Percentiles rank a stretch among this genome's conserved stretches.
phyloP scores from a whole-genome alignment of 2,888 invertebrate species.

The Germaria angustata region DNA sequence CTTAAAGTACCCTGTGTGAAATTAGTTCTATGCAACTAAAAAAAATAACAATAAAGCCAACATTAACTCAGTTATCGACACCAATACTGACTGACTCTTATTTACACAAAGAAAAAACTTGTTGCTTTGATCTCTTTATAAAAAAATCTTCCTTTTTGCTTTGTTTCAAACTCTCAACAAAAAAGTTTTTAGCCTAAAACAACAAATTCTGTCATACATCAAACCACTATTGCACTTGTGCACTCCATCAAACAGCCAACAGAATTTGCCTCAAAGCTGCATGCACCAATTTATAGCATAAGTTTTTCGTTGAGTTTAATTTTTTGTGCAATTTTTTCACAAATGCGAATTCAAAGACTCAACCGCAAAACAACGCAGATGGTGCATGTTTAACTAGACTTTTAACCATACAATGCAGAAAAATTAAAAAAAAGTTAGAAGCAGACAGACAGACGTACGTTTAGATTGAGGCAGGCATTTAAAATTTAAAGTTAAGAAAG shows the following conservation, averaged over 20 bases:
- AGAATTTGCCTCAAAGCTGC: conserved; percentile 52
- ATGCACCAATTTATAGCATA: conserved; percentile 57
- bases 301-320: conserved; percentile 18
- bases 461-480: conserved; percentile 17
- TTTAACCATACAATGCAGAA: conserved; percentile 8
- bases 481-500: conserved; percentile 15
- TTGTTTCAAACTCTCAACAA: not conserved
- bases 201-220: conserved; percentile 37
- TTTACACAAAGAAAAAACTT: not conserved
- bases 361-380: conserved; percentile 63
- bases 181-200: conserved; percentile 8
- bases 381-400: conserved; percentile 43
- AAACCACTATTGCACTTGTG: conserved; percentile 56
- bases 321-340: conserved; percentile 6
- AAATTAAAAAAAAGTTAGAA: not conserved
- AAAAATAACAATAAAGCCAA: not conserved
- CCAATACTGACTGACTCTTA: not conserved
- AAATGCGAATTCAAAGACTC: conserved; percentile 48
- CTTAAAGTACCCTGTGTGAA: conserved; percentile 16
- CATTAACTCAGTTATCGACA: conserved; percentile 5
- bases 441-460: not conserved
- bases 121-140: not conserved
- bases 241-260: conserved; percentile 38
- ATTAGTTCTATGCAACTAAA: conserved; percentile 3
- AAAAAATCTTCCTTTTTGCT: conserved; percentile 4